These are phyloP conservation scores for Hippasteria phrygiana DNA, from an alignment of 53 echinoderm and acorn worm genomes.

Conservation along the genomic window DNA sequence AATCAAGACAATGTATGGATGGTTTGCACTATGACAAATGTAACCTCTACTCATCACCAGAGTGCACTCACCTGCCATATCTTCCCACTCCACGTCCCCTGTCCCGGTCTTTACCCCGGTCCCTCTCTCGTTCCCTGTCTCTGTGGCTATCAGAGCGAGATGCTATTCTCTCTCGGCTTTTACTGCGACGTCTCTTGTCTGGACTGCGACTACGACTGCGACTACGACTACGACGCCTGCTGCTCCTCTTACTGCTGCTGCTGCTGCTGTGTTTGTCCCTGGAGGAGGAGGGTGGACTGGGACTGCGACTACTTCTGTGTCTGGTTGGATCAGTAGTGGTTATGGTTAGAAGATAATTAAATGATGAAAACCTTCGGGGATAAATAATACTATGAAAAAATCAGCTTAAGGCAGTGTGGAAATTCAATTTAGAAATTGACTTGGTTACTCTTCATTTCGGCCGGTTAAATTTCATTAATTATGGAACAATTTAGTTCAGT, in stretches of 20 bases:
- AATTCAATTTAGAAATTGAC: not conserved
- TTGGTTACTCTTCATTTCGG: not conserved
- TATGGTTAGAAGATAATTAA: not conserved
- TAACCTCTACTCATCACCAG: no score
- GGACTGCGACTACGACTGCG: conserved; percentile 66
- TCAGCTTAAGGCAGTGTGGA: not conserved
- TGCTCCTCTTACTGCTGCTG: conserved; percentile 48
- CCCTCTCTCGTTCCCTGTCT: no score
- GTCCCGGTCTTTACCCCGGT: conserved; percentile 12
- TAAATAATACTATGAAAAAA: no score
- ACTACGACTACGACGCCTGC: conserved; percentile 61
- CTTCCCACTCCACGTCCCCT: conserved; percentile 37
- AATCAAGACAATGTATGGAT: no score
- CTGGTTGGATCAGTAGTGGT: conserved; percentile 59
- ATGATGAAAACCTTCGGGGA: not conserved
- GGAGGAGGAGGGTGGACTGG: conserved; percentile 10
- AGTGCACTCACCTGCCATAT: conserved; percentile 21
- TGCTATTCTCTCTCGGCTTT: conserved; percentile 54
- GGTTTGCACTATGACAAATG: no score
- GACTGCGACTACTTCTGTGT: conserved; percentile 59
- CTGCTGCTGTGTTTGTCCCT: conserved; percentile 23
- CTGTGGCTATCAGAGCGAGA: conserved; percentile 24
- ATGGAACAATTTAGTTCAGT: not conserved
- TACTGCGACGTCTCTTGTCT: conserved; percentile 55
- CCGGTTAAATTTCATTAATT: not conserved